Evolutionary conservation across 2,888 invertebrate genomes (phyloP).

Genomic region (Gandaritis pyraliata): DNA sequence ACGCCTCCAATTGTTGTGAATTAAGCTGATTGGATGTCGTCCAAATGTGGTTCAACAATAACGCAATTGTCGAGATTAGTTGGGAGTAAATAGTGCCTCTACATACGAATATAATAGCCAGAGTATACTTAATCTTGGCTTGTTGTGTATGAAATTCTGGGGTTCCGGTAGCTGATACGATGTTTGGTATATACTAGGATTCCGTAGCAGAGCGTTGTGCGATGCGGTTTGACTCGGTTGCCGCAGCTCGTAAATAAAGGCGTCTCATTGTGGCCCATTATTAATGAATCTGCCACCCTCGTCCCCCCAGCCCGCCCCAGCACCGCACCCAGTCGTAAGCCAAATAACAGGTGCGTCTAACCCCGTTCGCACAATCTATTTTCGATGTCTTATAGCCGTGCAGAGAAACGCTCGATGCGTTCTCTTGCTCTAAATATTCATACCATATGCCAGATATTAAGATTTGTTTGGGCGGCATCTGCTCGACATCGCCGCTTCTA

Average conservation of each 20-base stretch:
- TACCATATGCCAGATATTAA: conserved; percentile 81
- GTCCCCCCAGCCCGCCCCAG: conserved; percentile 55
- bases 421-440: conserved; percentile 82
- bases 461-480: conserved; percentile 83
- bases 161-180: conserved; percentile 39
- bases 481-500: conserved; percentile 74
- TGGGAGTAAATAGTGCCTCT: conserved; percentile 16
- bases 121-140: neutral
- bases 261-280: conserved; percentile 82
- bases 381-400: conserved; percentile 82
- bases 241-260: conserved; percentile 82
- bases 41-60: conserved; percentile 49
- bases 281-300: conserved; percentile 79
- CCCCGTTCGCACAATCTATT: conserved; percentile 85
- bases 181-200: conserved; percentile 46
- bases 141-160: conserved; percentile 26
- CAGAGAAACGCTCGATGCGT: conserved; percentile 77
- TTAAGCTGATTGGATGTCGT: conserved; percentile 60
- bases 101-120: conserved; percentile 6
- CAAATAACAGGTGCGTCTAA: conserved; percentile 84
- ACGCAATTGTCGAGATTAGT: conserved; percentile 42
- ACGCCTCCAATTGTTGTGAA: conserved; percentile 58
- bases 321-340: conserved; percentile 73
- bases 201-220: conserved; percentile 54
- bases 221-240: conserved; percentile 69